Base-by-base conservation (phyloP, 2,888 invertebrate species). In the Chloromyia formosa region DNA sequence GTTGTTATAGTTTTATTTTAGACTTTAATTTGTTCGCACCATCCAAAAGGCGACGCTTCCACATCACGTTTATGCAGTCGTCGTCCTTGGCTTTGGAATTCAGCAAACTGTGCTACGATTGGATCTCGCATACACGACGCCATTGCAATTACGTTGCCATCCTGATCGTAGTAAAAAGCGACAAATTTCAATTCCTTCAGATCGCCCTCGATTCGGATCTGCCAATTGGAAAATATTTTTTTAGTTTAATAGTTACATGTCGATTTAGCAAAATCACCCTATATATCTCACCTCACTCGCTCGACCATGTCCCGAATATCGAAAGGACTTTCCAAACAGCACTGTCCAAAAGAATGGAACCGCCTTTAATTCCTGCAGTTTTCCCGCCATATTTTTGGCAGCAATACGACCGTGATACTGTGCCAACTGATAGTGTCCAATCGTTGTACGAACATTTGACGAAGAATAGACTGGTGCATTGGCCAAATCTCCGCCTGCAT, bases 301-400 rank as follows among this genome's bases (percentile, higher is more conserved):
- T 77, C 80, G 81, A 0, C 95, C 95, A 82, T 93, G 90, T 5
- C 97, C 97, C 20, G 95, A 90, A 83, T 94, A 96, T 60, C 95
- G 88, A 69, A 96, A 89, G 56, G 92, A 91, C 82, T 93, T 94
- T 1, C 95, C 95, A 79, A 95, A 96, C 75, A 97, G 84, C 84
- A 91, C 89, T 0, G 96, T 95, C 94, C 97, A 98, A 87, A 98
- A 98, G 86, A 92, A 97, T 0, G 97, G 97, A 0, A 97, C 93
- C 0, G 93, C 89, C 79, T 88, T 87, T 72, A 93, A 82, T 1
- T 89, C 86, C 4, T 87, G 87, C 42, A 87, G 85, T 78, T 90
- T 90, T 61, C 91, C 93, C n/a, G 92, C 83, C 87, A 98, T 96
- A 84, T 95, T 96, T 75, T 93, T 85, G 1, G 94, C 97, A 1